Base-by-base conservation (phyloP, 2,888 invertebrate genomes). In the Scrobipalpa costella region DNA sequence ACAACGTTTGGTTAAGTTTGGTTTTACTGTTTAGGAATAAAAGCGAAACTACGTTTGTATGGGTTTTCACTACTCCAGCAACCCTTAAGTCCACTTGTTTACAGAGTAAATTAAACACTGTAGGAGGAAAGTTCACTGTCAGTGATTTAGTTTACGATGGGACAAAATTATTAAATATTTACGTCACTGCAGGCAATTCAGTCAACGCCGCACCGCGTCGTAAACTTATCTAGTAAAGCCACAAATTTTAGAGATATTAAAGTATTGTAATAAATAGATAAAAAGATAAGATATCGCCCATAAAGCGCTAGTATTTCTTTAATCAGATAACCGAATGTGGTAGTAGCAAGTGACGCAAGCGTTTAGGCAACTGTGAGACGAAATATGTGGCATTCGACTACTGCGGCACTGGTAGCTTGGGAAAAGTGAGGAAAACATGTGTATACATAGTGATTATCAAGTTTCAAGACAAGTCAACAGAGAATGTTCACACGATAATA, bases 211-310 rank as follows among this genome's bases (percentile, higher is more conserved):
- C 57, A 36, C 3, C 21, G 50, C 50, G 50, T 52, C 8, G 50
- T 52, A 52, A n/a, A 58, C 13, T 40, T 44, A 44, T 59, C 40
- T 9, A 13, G 21, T 19, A 58, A 44, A 13, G 44, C 58, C 27
- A 21, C 8, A 44, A 59, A 59, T 44, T 44, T 44, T 13, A 59
- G 19, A 44, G 13, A 8, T 15, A 59, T 40, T 44, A 21, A 44
- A 44, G 44, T 27, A 40, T 27, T 57, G 17, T 33, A 57, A 17
- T 62, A 19, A 33, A 44, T 19, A 49, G 59, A 63, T 63, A 57
- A 63, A 49, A 27, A 27, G 63, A 63, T 63, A 63, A 63, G 63
- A 63, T 59, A 58, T 17, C 38, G 47, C 55, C 21, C 19, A 19
- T 44, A 27, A 9, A 57, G 17, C 11, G 38, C 38, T 44, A 44